A percentile compares a stretch with the other conserved stretches of the same genome.
Evolutionary conservation across 2,797 vertebrate genomes (phyloP).

Genomic region (Mormyrus hasselquistii): DNA sequence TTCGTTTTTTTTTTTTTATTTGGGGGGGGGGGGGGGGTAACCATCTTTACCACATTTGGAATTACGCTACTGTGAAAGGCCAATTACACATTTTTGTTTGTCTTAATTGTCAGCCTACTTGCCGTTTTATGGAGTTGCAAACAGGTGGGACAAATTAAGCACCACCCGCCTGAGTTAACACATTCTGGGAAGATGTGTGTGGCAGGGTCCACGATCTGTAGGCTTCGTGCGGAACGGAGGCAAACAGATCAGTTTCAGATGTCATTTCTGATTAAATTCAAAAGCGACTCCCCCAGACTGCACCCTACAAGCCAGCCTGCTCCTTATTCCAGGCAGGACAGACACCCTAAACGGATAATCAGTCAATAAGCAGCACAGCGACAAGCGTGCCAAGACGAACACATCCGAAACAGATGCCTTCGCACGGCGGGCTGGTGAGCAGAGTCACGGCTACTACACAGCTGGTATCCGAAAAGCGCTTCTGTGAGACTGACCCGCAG

Average conservation of each 20-base stretch:
- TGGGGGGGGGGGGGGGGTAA: neutral
- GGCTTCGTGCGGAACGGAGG: neutral
- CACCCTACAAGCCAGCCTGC: neutral
- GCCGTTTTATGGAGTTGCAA: neutral
- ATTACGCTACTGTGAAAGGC: neutral
- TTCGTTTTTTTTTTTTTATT: neutral
- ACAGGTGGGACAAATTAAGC: neutral
- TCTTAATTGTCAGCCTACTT: slow-evolving; percentile 18
- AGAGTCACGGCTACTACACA: neutral
- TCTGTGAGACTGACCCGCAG: neutral
- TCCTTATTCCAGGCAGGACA: neutral
- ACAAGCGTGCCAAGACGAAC: neutral
- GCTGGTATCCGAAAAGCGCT: neutral
- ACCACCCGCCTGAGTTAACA: neutral
- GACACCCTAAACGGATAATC: neutral
- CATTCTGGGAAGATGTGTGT: neutral
- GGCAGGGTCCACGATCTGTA: neutral
- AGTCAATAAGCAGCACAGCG: neutral
- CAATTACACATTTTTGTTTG: neutral
- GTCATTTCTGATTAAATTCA: neutral
- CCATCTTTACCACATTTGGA: neutral
- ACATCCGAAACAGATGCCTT: neutral
- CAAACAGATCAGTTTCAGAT: neutral
- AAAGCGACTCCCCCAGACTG: neutral
- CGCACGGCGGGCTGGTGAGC: neutral